phyloP scores from a whole-genome alignment of 2,113 vertebrate genomes.

The Willisornis vidua region DNA sequence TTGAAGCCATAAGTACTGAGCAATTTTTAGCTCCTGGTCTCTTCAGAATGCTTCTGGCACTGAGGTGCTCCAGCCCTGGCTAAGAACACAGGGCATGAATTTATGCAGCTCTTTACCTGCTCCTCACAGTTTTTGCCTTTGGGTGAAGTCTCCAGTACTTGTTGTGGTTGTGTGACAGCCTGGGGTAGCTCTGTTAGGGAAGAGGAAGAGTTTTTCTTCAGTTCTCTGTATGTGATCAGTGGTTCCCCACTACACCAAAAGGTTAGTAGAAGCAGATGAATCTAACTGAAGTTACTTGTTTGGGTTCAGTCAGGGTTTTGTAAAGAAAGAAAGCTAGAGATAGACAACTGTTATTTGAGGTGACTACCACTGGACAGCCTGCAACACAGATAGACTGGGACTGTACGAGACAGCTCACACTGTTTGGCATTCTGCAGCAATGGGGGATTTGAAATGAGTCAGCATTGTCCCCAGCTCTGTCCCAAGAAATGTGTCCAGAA shows the following conservation, averaged over 20 bases:
- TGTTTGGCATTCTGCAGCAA: not conserved
- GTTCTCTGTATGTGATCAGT: not conserved
- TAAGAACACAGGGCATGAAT: not conserved
- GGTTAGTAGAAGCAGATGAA: not conserved
- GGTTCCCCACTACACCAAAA: not conserved
- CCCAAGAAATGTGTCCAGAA: not conserved
- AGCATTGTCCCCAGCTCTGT: not conserved
- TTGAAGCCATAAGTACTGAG: not conserved
- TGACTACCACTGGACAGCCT: not conserved
- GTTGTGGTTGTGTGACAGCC: not conserved
- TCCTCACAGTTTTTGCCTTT: not conserved
- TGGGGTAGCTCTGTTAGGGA: not conserved
- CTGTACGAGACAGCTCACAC: fast-evolving
- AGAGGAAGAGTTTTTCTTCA: not conserved
- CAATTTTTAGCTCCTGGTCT: not conserved
- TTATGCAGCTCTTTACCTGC: not conserved
- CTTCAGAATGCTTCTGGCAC: not conserved
- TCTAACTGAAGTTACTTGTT: not conserved
- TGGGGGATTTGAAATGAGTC: not conserved
- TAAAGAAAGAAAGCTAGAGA: not conserved
- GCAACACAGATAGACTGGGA: not conserved
- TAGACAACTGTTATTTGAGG: not conserved
- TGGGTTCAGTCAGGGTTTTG: not conserved
- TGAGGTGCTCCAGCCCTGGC: not conserved
- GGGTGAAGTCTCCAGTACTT: not conserved